A percentile compares a stretch with the other conserved stretches of the same genome.
Conservation (phyloP, 2,113 vertebrate genomes). For the Litocranius walleri region DNA sequence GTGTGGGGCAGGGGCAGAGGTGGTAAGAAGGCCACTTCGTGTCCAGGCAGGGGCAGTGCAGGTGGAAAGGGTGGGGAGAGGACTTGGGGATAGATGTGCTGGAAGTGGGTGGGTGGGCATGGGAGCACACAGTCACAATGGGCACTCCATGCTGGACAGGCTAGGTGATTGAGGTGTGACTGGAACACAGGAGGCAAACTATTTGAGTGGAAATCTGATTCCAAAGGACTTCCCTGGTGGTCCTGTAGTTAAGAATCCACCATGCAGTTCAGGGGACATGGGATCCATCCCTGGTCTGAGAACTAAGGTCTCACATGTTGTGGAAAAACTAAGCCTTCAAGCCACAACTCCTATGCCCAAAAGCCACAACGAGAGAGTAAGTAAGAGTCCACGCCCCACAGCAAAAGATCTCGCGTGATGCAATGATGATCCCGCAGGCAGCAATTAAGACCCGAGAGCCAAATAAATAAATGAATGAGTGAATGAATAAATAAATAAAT, state of each 20-base stretch:
- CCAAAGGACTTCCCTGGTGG: neutral
- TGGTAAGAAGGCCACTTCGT: neutral
- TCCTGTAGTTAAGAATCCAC: neutral
- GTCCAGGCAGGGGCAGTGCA: neutral
- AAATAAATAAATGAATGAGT: neutral
- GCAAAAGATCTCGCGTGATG: neutral
- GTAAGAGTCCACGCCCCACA: neutral
- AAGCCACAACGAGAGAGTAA: neutral
- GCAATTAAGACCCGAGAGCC: neutral
- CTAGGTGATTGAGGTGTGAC: neutral
- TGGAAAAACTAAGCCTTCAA: neutral
- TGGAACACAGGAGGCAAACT: neutral
- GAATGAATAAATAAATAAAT: neutral
- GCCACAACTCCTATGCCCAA: neutral
- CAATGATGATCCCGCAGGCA: neutral
- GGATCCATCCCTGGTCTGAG: neutral
- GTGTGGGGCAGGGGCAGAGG: neutral
- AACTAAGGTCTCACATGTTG: neutral
- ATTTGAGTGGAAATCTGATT: neutral
- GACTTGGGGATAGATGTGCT: neutral
- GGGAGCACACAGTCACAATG: neutral
- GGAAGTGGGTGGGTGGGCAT: neutral
- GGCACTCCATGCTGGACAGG: neutral
- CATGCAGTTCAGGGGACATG: neutral
- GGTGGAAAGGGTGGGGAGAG: neutral